phyloP scores from a whole-genome alignment of 2,888 invertebrate species.

The Julus scanicus region DNA sequence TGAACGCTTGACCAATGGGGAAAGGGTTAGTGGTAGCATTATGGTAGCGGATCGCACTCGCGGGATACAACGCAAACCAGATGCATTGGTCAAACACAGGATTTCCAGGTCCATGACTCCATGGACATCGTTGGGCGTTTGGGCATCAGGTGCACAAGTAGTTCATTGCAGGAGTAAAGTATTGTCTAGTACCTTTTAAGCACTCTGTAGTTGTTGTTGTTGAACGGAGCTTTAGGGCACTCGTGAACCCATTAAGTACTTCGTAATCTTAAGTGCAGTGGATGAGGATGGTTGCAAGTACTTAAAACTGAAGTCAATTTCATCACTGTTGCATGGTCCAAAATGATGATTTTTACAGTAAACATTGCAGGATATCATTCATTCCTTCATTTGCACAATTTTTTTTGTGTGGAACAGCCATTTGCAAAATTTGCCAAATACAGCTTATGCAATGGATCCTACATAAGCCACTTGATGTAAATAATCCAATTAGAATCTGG shows the following conservation, averaged over 20 bases:
- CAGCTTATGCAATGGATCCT: too few relatives aligned
- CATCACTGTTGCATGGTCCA: neutral
- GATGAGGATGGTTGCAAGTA: neutral
- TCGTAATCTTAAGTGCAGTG: too few relatives aligned
- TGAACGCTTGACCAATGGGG: constrained; percentile 3
- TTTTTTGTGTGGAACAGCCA: too few relatives aligned
- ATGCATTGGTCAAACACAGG: neutral
- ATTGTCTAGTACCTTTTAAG: too few relatives aligned
- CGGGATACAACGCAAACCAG: neutral
- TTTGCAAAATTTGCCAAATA: too few relatives aligned
- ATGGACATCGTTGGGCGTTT: neutral
- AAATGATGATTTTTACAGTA: neutral
- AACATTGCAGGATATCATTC: too few relatives aligned
- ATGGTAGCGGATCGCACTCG: neutral
- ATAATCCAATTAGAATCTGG: too few relatives aligned
- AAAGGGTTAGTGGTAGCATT: neutral
- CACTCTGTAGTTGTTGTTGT: neutral
- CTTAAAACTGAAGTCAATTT: neutral
- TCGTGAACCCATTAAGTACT: neutral
- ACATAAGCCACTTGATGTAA: too few relatives aligned
- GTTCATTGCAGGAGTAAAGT: neutral
- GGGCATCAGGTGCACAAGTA: neutral
- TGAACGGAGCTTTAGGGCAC: neutral
- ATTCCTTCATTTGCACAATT: too few relatives aligned
- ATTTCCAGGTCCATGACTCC: neutral